Evolutionary conservation across 1,140 invertebrate genomes (phyloP).

Genomic region (Physella acuta): DNA sequence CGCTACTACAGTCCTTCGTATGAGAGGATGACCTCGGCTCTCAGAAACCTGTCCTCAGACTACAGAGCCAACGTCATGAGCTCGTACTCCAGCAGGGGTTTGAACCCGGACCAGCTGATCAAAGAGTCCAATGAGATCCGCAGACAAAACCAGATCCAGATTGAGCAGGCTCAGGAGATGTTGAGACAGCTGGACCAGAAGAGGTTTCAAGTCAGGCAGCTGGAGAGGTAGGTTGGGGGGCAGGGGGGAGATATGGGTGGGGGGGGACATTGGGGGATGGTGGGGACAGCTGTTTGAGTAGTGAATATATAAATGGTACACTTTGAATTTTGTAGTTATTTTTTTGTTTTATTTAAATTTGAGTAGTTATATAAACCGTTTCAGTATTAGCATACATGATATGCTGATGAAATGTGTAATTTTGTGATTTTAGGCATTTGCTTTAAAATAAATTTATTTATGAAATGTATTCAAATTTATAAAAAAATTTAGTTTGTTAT

Average conservation of each 20-base stretch:
- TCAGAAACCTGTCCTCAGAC: conserved; percentile 8
- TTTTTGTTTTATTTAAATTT: neutral
- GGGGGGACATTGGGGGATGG: no score
- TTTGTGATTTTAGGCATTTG: no score
- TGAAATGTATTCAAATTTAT: no score
- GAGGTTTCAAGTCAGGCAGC: conserved; percentile 3
- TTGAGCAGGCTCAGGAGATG: conserved; percentile 34
- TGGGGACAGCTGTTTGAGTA: neutral
- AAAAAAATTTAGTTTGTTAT: no score
- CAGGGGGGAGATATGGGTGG: neutral
- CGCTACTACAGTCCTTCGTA: neutral
- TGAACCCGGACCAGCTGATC: conserved; percentile 34
- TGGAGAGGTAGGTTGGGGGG: neutral
- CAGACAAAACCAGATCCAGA: conserved; percentile 36
- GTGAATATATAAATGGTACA: neutral
- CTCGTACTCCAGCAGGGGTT: conserved; percentile 8
- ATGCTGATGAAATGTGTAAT: no score
- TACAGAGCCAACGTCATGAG: conserved; percentile 24
- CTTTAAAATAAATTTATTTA: no score
- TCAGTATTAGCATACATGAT: no score
- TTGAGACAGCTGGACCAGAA: conserved; percentile 30
- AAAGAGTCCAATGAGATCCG: conserved; percentile 36
- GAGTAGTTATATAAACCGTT: neutral
- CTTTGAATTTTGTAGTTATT: neutral
- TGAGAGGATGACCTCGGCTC: neutral